Conservation (phyloP, 92 coral and sea anemone species). For the Pocillopora meandrina region DNA sequence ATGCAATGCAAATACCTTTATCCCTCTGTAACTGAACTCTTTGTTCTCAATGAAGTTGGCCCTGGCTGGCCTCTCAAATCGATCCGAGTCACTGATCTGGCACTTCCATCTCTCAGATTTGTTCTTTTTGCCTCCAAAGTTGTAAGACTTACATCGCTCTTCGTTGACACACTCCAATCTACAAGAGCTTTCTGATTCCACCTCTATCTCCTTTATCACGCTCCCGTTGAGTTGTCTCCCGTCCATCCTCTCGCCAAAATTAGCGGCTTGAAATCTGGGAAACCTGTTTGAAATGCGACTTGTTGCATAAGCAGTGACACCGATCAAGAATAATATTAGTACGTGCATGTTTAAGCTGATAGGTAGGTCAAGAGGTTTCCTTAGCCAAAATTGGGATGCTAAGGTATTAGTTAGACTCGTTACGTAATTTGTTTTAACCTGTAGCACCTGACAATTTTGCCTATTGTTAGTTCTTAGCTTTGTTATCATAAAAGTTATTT, state of each 20-base stretch:
- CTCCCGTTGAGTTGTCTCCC: background rate
- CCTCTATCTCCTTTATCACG: background rate
- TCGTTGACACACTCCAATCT: constrained; percentile 10
- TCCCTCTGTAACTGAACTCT: constrained; percentile 13
- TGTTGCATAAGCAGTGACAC: background rate
- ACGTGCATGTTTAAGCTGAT: background rate
- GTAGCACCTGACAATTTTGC: too few relatives aligned
- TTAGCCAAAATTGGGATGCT: too few relatives aligned
- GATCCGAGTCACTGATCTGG: background rate
- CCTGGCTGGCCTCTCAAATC: too few relatives aligned
- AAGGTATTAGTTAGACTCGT: too few relatives aligned
- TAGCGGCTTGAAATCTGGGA: background rate
- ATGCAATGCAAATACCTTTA: background rate
- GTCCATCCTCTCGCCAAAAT: background rate
- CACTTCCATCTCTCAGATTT: background rate
- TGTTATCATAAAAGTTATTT: too few relatives aligned
- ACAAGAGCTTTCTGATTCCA: background rate
- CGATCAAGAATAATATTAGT: too few relatives aligned
- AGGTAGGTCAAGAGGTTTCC: background rate
- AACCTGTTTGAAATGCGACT: background rate
- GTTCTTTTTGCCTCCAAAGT: background rate
- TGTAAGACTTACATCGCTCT: background rate
- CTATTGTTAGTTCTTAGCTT: too few relatives aligned
- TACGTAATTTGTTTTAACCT: too few relatives aligned
- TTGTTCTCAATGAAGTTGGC: background rate